Evolutionary conservation across 2,888 invertebrate species (phyloP).

Genomic region (Sabatieria punctata): DNA sequence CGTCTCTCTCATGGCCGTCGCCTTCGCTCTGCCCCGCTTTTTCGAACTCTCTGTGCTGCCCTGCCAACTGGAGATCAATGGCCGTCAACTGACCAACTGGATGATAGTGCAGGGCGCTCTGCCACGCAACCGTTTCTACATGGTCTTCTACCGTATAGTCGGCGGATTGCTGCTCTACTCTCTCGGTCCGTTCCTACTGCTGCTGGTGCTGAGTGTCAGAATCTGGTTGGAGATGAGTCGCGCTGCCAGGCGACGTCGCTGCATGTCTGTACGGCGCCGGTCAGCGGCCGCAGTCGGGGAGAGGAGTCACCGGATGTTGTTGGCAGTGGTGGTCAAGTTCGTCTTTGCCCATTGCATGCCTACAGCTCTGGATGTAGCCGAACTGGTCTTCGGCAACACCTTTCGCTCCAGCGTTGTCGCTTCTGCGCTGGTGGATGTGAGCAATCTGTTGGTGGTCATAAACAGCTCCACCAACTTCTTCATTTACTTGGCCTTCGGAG

Average conservation of each 20-base stretch:
- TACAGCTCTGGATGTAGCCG: slow-evolving; percentile 14
- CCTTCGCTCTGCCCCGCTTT: slow-evolving; percentile 13
- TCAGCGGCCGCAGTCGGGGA: not conserved
- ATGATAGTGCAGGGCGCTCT: slow-evolving; percentile 12
- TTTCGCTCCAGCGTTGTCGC: slow-evolving; percentile 10
- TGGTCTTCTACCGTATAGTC: slow-evolving; percentile 15
- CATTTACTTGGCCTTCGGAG: no score
- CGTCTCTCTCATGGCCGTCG: slow-evolving; percentile 12
- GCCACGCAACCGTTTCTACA: slow-evolving; percentile 13
- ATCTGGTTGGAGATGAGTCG: slow-evolving; percentile 7
- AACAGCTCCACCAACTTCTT: slow-evolving; percentile 13
- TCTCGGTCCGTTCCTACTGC: slow-evolving; percentile 14
- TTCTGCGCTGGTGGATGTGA: slow-evolving; percentile 14
- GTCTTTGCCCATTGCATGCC: slow-evolving; percentile 17
- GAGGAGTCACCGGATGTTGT: slow-evolving; percentile 12
- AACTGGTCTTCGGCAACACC: slow-evolving; percentile 12
- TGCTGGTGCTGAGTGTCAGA: slow-evolving; percentile 11
- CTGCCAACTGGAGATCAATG: not conserved
- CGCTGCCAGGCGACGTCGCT: slow-evolving; percentile 9
- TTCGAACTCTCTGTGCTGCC: slow-evolving; percentile 14
- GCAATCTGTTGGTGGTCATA: slow-evolving; percentile 13
- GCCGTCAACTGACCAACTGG: slow-evolving; percentile 1
- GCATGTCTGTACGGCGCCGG: not conserved
- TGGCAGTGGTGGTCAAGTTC: slow-evolving; percentile 15
- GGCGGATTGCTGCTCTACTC: slow-evolving; percentile 16